Evolutionary conservation across 1,140 invertebrate species (phyloP).

Genomic region (Neodiprion pinetum): DNA sequence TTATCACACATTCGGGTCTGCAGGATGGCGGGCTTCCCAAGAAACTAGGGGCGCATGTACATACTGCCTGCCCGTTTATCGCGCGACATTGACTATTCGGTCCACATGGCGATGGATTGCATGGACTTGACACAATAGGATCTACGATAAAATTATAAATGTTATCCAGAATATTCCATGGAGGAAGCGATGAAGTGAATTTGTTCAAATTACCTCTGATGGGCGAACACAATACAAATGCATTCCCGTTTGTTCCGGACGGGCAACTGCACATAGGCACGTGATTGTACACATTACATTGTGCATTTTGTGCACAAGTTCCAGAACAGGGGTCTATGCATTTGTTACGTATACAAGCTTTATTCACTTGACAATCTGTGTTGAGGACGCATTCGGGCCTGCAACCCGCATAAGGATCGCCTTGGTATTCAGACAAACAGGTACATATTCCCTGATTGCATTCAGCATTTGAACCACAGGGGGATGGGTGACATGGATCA

Average conservation of each 20-base stretch:
- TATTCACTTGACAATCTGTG: conserved; percentile 65
- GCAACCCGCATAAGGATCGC: conserved; percentile 59
- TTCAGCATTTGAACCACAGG: conserved; percentile 59
- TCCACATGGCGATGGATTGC: conserved; percentile 72
- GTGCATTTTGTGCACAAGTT: conserved; percentile 58
- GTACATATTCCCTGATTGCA: conserved; percentile 54
- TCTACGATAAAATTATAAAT: conserved; percentile 40
- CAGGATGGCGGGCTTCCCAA: conserved; percentile 68
- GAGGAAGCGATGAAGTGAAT: conserved; percentile 17
- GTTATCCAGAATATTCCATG: conserved; percentile 43
- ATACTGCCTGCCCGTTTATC: conserved; percentile 58
- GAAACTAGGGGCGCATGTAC: conserved; percentile 61
- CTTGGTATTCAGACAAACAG: conserved; percentile 59
- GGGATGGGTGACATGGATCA: conserved; percentile 55
- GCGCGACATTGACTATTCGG: conserved; percentile 67
- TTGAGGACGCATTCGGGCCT: conserved; percentile 70
- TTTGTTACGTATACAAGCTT: conserved; percentile 49
- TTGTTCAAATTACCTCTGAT: conserved; percentile 44
- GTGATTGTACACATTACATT: conserved; percentile 68
- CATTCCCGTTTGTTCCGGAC: conserved; percentile 64
- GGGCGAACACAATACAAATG: conserved; percentile 65
- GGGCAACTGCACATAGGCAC: conserved; percentile 72
- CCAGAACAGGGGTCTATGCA: conserved; percentile 72
- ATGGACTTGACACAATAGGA: conserved; percentile 49
- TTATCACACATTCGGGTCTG: conserved; percentile 57